phyloP scores from a whole-genome alignment of 37 sponge, comb jelly and placozoan genomes.

The Geodia barretti region DNA sequence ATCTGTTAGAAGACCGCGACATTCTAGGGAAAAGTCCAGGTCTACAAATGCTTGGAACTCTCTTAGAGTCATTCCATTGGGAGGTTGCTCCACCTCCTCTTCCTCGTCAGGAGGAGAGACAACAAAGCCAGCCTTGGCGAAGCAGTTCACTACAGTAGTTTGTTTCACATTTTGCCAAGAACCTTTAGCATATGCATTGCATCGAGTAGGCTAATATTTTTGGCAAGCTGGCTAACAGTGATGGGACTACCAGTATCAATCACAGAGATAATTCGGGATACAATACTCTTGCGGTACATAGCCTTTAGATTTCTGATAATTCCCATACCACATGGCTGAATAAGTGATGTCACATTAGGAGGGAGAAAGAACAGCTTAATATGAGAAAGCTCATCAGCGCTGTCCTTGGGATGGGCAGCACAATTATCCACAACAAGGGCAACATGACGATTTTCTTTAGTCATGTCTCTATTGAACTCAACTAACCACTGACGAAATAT shows the following conservation, averaged over 20 bases:
- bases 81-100: neutral
- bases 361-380: slow-evolving; percentile 22
- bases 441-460: slow-evolving; percentile 2
- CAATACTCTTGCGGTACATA: slow-evolving; percentile 26
- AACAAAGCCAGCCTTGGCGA: slow-evolving; percentile 32
- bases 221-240: slow-evolving; percentile 4
- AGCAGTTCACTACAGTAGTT: slow-evolving; percentile 21
- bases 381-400: neutral
- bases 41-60: neutral
- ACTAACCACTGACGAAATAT: slow-evolving; percentile 29
- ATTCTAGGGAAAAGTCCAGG: neutral
- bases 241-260: slow-evolving; percentile 13
- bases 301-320: slow-evolving; percentile 19
- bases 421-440: slow-evolving; percentile 37
- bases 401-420: slow-evolving; percentile 13
- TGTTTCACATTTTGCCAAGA: slow-evolving; percentile 20
- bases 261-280: neutral
- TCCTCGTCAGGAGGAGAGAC: no score
- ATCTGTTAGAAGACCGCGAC: neutral
- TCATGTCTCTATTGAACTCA: neutral
- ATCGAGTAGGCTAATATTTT: slow-evolving; percentile 25
- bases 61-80: neutral
- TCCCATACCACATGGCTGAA: slow-evolving; percentile 37
- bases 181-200: slow-evolving; percentile 8
- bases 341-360: slow-evolving; percentile 31